Conservation (phyloP, 1,140 invertebrate species). For the Dreissena rostriformis region DNA sequence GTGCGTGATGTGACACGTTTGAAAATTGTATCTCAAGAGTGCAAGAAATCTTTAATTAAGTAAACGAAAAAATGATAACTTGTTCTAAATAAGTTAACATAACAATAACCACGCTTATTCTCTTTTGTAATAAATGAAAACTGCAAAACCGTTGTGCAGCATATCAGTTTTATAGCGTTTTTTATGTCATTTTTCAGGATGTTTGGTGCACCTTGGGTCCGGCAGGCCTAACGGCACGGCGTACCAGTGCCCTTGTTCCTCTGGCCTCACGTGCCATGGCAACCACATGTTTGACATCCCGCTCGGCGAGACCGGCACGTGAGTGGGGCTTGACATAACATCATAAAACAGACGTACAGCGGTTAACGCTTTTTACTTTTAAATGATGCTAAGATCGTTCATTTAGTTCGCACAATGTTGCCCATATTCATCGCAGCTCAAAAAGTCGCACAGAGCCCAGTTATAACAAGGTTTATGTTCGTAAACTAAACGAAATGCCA, state of each 20-base stretch:
- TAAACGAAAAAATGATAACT: neutral
- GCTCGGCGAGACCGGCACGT: slow-evolving; percentile 39
- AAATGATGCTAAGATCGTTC: too few relatives aligned
- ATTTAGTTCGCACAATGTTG: too few relatives aligned
- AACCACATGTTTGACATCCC: slow-evolving; percentile 28
- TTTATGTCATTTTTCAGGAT: slow-evolving; percentile 36
- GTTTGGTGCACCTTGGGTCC: slow-evolving; percentile 5
- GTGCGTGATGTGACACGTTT: neutral
- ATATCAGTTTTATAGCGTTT: neutral
- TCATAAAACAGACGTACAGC: too few relatives aligned
- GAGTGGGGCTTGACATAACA: neutral
- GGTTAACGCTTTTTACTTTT: too few relatives aligned
- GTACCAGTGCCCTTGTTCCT: slow-evolving; percentile 19
- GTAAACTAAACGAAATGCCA: too few relatives aligned
- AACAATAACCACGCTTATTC: neutral
- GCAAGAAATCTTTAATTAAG: neutral
- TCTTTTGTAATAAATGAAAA: neutral
- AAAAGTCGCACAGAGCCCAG: too few relatives aligned
- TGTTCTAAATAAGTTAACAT: neutral
- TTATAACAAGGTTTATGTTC: too few relatives aligned
- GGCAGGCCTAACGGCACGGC: slow-evolving; percentile 25
- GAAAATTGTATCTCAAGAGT: neutral
- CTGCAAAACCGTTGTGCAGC: neutral
- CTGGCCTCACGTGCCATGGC: slow-evolving; percentile 33
- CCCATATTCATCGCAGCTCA: too few relatives aligned